Evolutionary conservation across 2,113 vertebrate species (phyloP).

Genomic region (Solea senegalensis): DNA sequence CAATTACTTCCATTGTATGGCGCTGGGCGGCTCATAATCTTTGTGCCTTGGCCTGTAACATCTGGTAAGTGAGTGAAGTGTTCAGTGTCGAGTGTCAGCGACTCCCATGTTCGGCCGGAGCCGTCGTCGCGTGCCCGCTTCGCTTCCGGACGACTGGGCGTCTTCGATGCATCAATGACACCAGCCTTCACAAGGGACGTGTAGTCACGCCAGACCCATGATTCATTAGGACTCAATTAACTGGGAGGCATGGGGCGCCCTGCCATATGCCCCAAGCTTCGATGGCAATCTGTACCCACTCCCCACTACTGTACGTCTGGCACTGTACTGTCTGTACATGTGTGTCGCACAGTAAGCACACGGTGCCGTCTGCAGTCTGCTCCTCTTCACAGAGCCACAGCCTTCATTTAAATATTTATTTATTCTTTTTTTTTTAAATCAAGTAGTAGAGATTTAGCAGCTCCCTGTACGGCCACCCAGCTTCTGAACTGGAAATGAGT

Average conservation of each 20-base stretch:
- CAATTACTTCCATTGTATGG: slow-evolving; percentile 65
- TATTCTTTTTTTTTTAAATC: slow-evolving; percentile 24
- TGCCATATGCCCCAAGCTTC: slow-evolving; percentile 75
- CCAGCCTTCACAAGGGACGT: slow-evolving; percentile 68
- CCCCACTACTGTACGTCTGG: slow-evolving; percentile 50
- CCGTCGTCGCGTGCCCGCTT: slow-evolving; percentile 44
- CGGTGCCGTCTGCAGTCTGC: slow-evolving; percentile 24
- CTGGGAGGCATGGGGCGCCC: slow-evolving; percentile 68
- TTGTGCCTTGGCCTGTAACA: slow-evolving; percentile 59
- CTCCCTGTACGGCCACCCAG: slow-evolving; percentile 48
- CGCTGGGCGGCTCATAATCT: slow-evolving; percentile 47
- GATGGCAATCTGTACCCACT: slow-evolving; percentile 66
- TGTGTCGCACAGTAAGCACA: slow-evolving; percentile 26
- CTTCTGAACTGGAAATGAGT: slow-evolving; percentile 64
- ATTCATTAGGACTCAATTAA: slow-evolving; percentile 82
- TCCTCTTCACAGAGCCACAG: slow-evolving; percentile 11
- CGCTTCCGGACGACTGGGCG: slow-evolving; percentile 57
- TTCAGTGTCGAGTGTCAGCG: slow-evolving; percentile 44
- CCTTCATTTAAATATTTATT: slow-evolving; percentile 21
- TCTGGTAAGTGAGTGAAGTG: slow-evolving; percentile 66
- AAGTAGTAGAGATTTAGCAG: slow-evolving; percentile 47
- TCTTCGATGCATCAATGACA: slow-evolving; percentile 75
- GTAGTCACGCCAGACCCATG: slow-evolving; percentile 71
- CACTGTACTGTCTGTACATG: slow-evolving; percentile 31
- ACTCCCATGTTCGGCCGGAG: slow-evolving; percentile 35